These are phyloP conservation scores for Falco columbarius DNA, from an alignment of 2,797 vertebrate species.

Conservation along the genomic window DNA sequence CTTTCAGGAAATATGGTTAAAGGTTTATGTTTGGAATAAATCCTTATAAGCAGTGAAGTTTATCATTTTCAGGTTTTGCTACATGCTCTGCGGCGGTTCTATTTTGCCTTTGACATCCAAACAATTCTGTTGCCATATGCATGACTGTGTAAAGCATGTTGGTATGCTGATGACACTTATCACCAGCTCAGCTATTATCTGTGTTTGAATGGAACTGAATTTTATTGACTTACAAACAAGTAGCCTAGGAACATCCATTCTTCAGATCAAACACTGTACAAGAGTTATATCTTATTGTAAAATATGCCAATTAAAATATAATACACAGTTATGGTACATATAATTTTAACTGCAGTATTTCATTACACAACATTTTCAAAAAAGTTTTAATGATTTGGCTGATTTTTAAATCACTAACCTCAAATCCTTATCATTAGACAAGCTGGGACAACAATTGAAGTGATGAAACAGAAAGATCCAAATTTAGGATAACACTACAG, in stretches of 20 bases:
- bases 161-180: neutral
- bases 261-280: neutral
- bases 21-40: neutral
- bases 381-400: neutral
- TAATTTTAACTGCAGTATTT: neutral
- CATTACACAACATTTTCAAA: neutral
- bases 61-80: neutral
- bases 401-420: neutral
- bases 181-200: neutral
- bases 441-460: neutral
- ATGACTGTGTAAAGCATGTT: neutral
- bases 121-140: neutral
- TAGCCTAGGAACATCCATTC: neutral
- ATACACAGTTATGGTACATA: neutral
- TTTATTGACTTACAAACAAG: neutral
- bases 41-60: neutral
- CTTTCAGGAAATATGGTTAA: neutral
- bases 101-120: neutral
- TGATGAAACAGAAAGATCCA: neutral
- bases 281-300: neutral
- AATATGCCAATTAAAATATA: neutral
- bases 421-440: neutral
- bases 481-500: neutral
- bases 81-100: neutral
- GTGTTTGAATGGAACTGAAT: neutral